Evolutionary conservation across 2,888 invertebrate genomes (phyloP).

Genomic region (Agrenia bidenticulata): DNA sequence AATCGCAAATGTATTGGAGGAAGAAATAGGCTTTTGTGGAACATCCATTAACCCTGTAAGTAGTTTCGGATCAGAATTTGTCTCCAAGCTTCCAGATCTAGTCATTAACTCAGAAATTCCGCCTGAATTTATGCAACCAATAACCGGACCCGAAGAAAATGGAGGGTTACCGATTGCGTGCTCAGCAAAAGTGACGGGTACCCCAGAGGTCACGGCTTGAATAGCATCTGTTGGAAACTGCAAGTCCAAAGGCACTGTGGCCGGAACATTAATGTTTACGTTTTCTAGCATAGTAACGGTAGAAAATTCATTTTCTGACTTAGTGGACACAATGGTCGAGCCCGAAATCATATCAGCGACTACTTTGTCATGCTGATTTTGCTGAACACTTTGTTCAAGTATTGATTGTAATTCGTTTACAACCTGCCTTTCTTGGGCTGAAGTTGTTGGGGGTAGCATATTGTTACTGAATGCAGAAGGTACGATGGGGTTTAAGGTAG

Average conservation of each 20-base stretch:
- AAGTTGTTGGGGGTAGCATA: conserved; percentile 9
- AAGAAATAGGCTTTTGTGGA: neutral
- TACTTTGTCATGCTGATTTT: conserved; percentile 14
- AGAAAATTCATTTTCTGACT: no score
- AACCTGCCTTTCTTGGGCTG: conserved; percentile 29
- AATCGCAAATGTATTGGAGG: neutral
- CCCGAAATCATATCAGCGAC: conserved; percentile 18
- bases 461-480: conserved; percentile 17
- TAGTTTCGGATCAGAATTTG: conserved; percentile 11
- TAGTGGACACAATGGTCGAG: conserved; percentile 17
- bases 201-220: neutral
- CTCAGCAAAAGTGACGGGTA: neutral
- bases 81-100: conserved; percentile 16
- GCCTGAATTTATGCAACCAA: neutral
- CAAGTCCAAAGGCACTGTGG: conserved; percentile 39
- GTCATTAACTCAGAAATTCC: conserved; percentile 20
- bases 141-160: neutral
- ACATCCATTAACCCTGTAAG: neutral
- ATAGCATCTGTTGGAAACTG: conserved; percentile 32
- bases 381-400: conserved; percentile 37
- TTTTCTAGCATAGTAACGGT: no score
- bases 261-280: neutral
- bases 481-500: conserved; percentile 27
- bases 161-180: neutral
- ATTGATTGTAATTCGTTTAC: conserved; percentile 39